Evolutionary conservation across 2,888 invertebrate species (phyloP).

Genomic region (Phrixothrix hirtus): DNA sequence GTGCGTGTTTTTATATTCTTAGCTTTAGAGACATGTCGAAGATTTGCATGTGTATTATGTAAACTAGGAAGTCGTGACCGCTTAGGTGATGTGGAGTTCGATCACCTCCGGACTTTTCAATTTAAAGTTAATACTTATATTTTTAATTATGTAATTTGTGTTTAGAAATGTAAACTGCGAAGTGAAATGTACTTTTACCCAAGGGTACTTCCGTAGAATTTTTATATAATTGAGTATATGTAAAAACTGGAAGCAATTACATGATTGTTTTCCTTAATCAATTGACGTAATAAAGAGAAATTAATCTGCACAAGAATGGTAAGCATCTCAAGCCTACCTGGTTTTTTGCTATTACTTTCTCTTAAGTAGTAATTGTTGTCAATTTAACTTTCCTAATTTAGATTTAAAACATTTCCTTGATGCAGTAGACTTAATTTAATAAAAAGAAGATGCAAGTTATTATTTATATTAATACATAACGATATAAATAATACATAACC

Average conservation of each 20-base stretch:
- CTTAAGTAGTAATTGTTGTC: no score
- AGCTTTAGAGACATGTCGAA: constrained; percentile 6
- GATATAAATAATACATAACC: no score
- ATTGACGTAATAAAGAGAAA: background rate
- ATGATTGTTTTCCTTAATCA: constrained; percentile 5
- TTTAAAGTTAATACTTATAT: constrained; percentile 8
- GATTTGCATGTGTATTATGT: constrained; percentile 15
- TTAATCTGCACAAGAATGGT: background rate
- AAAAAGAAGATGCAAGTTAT: no score
- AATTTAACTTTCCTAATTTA: no score
- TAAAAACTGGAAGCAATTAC: constrained; percentile 9
- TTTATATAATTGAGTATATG: constrained; percentile 1
- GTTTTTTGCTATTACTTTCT: no score
- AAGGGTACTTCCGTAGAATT: constrained; percentile 8
- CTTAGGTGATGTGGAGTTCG: constrained; percentile 22
- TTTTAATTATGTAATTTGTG: constrained; percentile 19
- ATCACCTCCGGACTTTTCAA: constrained; percentile 17
- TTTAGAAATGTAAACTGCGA: constrained; percentile 6
- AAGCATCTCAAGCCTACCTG: no score
- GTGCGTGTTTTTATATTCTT: no score
- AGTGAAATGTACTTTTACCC: constrained; percentile 8
- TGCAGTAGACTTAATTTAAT: no score
- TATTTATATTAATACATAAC: no score
- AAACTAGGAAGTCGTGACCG: constrained; percentile 23
- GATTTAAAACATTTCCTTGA: no score